Conservation (phyloP, 2,797 vertebrate genomes). For the Garrulus glandarius region DNA sequence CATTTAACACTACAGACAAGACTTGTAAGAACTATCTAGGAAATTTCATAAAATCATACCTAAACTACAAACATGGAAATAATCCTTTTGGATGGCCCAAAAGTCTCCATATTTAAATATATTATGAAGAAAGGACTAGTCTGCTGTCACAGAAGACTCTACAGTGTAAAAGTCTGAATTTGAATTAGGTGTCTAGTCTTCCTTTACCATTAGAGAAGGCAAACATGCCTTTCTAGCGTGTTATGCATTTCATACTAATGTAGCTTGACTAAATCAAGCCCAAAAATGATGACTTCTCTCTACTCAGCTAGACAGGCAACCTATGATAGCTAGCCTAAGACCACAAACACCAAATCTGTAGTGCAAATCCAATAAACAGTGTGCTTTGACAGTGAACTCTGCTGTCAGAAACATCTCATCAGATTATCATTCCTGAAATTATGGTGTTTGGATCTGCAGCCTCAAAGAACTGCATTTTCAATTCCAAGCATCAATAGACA, state of each 20-base stretch:
- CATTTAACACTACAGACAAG: neutral
- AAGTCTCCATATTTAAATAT: neutral
- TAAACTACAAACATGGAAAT: neutral
- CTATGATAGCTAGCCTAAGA: neutral
- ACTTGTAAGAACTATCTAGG: neutral
- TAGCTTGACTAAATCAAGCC: neutral
- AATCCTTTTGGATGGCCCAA: neutral
- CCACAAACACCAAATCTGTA: neutral
- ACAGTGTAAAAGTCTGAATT: neutral
- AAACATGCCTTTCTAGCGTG: neutral
- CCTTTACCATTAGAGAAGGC: neutral
- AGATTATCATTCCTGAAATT: neutral
- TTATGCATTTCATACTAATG: neutral
- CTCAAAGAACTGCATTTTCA: neutral
- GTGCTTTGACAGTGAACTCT: neutral
- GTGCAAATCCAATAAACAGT: neutral
- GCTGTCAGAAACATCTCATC: neutral
- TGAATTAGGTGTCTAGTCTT: neutral
- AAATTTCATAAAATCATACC: neutral
- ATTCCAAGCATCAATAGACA: too few relatives aligned
- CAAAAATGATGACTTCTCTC: neutral
- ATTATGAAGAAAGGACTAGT: neutral
- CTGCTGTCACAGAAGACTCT: neutral
- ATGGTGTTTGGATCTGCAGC: neutral
- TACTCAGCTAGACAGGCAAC: neutral